These are phyloP conservation scores for Carterocephalus palaemon DNA, from an alignment of 2,888 invertebrate species.

Conservation along the genomic window DNA sequence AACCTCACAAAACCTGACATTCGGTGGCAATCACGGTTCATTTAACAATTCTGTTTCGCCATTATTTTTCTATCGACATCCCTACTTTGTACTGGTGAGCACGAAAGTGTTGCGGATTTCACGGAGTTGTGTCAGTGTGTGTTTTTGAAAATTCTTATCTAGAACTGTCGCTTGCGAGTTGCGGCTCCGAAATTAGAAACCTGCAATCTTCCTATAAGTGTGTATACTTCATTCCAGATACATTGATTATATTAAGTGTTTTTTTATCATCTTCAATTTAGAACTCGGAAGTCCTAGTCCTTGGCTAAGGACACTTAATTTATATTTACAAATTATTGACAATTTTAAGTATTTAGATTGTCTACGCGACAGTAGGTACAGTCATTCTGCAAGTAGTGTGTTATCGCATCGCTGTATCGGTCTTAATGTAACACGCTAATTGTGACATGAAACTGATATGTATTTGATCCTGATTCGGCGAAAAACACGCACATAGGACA, in stretches of 20 bases:
- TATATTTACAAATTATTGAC: no score
- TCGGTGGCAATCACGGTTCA: slow-evolving; percentile 14
- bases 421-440: slow-evolving; percentile 8
- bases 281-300: no score
- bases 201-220: no score
- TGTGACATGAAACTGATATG: slow-evolving; percentile 12
- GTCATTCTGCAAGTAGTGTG: neutral
- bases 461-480: slow-evolving; percentile 9
- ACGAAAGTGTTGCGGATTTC: neutral
- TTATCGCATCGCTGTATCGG: slow-evolving; percentile 1
- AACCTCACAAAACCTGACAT: slow-evolving; percentile 5
- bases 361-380: neutral
- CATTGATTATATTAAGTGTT: no score
- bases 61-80: slow-evolving; percentile 21
- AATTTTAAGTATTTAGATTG: neutral
- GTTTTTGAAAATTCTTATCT: no score
- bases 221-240: no score
- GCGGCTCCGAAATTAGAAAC: no score
- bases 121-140: no score
- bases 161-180: no score
- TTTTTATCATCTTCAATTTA: no score
- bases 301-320: no score
- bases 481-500: no score
- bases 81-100: slow-evolving; percentile 9
- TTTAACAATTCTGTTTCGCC: slow-evolving; percentile 17